Percentiles rank a stretch among this genome's conserved stretches.
Conservation (phyloP, 2,797 vertebrate species). For the Anabas testudineus region DNA sequence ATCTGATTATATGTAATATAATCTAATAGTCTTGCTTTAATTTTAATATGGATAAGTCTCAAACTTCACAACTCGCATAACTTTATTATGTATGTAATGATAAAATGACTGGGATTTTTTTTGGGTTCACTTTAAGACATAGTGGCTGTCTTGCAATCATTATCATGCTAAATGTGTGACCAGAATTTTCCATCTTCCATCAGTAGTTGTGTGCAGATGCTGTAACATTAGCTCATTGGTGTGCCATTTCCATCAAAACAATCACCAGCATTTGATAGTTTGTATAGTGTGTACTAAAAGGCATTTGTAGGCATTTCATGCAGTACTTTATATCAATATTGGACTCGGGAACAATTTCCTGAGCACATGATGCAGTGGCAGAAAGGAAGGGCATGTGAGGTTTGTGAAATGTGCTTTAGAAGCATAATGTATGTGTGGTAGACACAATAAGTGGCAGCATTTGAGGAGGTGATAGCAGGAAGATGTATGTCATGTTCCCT, state of each 20-base stretch:
- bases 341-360: slow-evolving; percentile 56
- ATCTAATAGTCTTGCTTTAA: background rate
- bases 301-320: slow-evolving; percentile 29
- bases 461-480: slow-evolving; percentile 71
- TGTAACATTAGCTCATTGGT: slow-evolving; percentile 1
- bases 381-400: slow-evolving; percentile 25
- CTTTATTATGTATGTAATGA: background rate
- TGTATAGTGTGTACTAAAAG: slow-evolving; percentile 12
- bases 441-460: slow-evolving; percentile 64
- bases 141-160: background rate
- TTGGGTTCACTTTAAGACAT: no score
- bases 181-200: slow-evolving; percentile 12
- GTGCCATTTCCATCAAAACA: slow-evolving; percentile 46
- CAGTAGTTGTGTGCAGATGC: slow-evolving; percentile 6
- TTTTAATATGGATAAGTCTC: background rate
- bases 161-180: background rate
- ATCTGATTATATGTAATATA: background rate
- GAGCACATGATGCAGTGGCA: slow-evolving; percentile 37
- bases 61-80: background rate
- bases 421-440: slow-evolving; percentile 31
- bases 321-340: slow-evolving; percentile 64
- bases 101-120: background rate
- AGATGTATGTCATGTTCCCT: slow-evolving; percentile 67
- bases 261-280: slow-evolving; percentile 24
- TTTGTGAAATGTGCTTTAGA: slow-evolving; percentile 47